A percentile compares a stretch with the other conserved stretches of the same genome.
Evolutionary conservation across 1,140 invertebrate genomes (phyloP).

Genomic region (Sogatella furcifera): DNA sequence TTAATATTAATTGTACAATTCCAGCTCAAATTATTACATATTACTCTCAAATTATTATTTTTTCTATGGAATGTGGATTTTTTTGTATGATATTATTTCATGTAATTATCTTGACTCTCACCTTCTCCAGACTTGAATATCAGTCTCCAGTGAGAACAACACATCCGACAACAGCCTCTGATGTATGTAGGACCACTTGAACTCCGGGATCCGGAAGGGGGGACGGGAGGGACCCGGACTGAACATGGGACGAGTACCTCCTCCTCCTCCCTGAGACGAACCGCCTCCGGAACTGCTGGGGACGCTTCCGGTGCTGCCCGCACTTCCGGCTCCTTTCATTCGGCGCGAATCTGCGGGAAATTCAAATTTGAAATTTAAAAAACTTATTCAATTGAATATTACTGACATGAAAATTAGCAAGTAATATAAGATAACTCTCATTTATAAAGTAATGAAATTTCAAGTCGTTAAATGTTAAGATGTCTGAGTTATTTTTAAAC

Average conservation of each 20-base stretch:
- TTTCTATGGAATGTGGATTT: no score
- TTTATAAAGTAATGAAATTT: no score
- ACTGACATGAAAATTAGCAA: no score
- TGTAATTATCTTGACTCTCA: constrained; percentile 32
- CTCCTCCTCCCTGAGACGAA: no score
- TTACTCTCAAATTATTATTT: no score
- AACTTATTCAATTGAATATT: no score
- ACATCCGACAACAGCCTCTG: constrained; percentile 93
- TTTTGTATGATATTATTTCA: no score
- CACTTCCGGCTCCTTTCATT: not conserved
- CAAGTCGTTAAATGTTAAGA: no score
- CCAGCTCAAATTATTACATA: no score
- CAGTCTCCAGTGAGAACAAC: constrained; percentile 92
- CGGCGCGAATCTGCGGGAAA: constrained; percentile 7
- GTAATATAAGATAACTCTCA: no score
- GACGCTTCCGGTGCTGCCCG: not conserved
- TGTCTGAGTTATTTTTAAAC: no score
- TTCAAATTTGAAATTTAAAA: not conserved
- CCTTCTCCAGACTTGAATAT: constrained; percentile 87
- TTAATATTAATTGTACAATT: no score
- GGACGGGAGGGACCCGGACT: constrained; percentile 90
- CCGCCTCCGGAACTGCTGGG: constrained; percentile 8
- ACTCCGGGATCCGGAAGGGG: constrained; percentile 97
- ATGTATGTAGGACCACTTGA: constrained; percentile 99
- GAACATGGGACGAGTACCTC: constrained; percentile 64